Evolutionary conservation across 1,140 invertebrate genomes (phyloP).

Genomic region (Onthophagus taurus): DNA sequence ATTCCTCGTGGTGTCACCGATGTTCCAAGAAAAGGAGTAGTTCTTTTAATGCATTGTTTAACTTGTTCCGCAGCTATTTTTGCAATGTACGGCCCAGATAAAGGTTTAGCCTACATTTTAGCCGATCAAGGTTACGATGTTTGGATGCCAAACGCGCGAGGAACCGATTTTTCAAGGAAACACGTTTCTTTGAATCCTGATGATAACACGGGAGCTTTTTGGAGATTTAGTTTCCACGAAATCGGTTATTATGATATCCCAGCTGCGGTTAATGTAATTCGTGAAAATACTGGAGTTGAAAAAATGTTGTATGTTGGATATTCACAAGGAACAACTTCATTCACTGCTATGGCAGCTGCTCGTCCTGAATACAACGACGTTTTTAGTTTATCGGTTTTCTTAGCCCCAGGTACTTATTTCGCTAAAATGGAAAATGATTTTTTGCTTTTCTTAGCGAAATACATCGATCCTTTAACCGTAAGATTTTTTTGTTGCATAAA

Average conservation of each 20-base stretch:
- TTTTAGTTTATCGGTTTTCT: too few relatives aligned
- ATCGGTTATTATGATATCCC: conserved; percentile 48
- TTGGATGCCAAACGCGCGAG: conserved; percentile 58
- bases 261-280: conserved; percentile 47
- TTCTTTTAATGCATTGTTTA: conserved; percentile 30
- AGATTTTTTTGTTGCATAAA: too few relatives aligned
- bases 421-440: too few relatives aligned
- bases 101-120: conserved; percentile 49
- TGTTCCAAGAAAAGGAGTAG: too few relatives aligned
- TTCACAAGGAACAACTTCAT: conserved; percentile 49
- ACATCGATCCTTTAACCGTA: too few relatives aligned
- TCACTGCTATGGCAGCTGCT: conserved; percentile 39
- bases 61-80: conserved; percentile 13
- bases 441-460: too few relatives aligned
- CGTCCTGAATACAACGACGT: conserved; percentile 44
- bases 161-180: conserved; percentile 47
- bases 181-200: conserved; percentile 37
- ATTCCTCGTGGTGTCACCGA: conserved; percentile 37
- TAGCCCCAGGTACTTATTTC: too few relatives aligned
- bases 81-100: conserved; percentile 19
- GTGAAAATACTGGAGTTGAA: conserved; percentile 40
- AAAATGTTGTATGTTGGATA: conserved; percentile 47
- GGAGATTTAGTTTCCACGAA: conserved; percentile 39
- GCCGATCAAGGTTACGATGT: conserved; percentile 66
- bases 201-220: conserved; percentile 45